Base-by-base conservation (phyloP, 2,113 vertebrate species). In the Scolopax mira region DNA sequence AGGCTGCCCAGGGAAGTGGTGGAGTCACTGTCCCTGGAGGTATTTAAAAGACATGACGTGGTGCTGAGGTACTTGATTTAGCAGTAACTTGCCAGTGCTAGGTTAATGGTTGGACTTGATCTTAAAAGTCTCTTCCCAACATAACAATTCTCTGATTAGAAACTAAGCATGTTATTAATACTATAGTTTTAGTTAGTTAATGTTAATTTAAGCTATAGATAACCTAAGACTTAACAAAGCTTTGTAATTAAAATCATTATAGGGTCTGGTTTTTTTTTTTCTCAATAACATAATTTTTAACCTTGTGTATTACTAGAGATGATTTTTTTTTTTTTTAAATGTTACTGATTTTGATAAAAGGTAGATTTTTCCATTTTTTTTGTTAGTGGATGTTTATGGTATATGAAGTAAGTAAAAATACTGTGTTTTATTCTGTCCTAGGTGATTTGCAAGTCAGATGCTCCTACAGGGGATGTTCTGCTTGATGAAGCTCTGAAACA, bases 401-500 rank as follows among this genome's bases (percentile, higher is more conserved):
- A 11, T 25, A 55, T 37, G 16, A 87, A 44, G 42, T 46, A 48
- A 71, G 30, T 55, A 42, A 88, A 78, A 85, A 58, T 83, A 69
- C 15, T 85, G 54, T 1, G 1, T 94, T 67, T 75, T 90, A 33
- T 39, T 91, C 60, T 79, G 1, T 94, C 70, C 12, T 95, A 99
- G 99, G 99, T 99, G 80, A 99, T 99, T 72, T 99, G 99, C 96
- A 99, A 99, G 96, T 99, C 99, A 25, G 99, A 99, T 89, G 99
- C 99, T 95, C 99, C 99, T 42, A 99, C 99, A 25, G 99, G 99
- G 22, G 99, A 99, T 61, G 99, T 99, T 96, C 98, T 99, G 73
- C 98, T 99, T 91, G 99, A 99, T 85, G 99, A 99, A 98, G 99
- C 99, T 91, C 97, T 99, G 65, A 99, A 99, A 96, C 99, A 99